Conservation (phyloP, 2,113 vertebrate genomes). For the Corythornis madagascariensis region DNA sequence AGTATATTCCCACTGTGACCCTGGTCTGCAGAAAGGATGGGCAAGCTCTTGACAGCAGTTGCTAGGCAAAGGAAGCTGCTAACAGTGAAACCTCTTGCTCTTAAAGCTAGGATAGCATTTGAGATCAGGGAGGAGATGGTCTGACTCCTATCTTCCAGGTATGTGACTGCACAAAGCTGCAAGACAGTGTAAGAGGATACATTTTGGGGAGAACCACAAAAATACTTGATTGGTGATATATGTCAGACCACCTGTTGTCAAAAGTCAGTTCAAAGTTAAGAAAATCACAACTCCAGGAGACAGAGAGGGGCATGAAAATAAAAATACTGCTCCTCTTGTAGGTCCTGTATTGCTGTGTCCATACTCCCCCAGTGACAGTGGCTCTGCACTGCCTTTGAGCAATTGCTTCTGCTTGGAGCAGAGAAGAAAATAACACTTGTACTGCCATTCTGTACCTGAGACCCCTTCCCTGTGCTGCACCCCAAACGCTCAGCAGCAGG, state of each 20-base stretch:
- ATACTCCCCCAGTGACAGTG: rapidly evolving
- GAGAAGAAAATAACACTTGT: background rate
- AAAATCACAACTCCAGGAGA: background rate
- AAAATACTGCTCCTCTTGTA: background rate
- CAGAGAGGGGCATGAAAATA: background rate
- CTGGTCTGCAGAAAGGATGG: background rate
- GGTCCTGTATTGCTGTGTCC: background rate
- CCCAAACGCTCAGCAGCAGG: background rate
- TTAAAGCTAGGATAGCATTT: background rate
- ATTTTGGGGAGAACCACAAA: background rate
- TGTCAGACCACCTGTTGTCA: background rate
- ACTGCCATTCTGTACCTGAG: background rate
- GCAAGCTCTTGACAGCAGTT: background rate
- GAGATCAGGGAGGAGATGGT: background rate
- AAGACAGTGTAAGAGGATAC: background rate
- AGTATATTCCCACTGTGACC: background rate
- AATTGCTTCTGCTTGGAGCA: background rate
- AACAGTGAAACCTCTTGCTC: background rate
- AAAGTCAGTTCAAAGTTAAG: background rate
- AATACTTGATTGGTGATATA: background rate
- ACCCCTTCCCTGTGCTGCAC: background rate
- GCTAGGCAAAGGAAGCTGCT: background rate
- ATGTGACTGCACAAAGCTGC: background rate
- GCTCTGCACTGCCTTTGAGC: rapidly evolving
- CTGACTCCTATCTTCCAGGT: background rate